Conservation (phyloP, 2,797 vertebrate genomes). For the Tiaroga cobitis region DNA sequence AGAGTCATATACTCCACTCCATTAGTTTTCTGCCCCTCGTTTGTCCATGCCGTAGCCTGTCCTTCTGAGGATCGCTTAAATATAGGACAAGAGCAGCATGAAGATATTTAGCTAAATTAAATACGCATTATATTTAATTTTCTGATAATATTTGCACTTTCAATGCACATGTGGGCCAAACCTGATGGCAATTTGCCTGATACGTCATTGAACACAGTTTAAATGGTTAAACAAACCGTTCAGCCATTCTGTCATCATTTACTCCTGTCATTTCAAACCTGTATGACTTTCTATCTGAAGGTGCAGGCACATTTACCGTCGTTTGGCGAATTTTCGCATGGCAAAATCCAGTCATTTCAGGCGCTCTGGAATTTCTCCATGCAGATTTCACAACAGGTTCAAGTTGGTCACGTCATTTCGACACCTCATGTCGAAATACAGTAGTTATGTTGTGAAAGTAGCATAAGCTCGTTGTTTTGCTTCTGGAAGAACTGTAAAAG, state of each 20-base stretch:
- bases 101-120: not conserved
- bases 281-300: not conserved
- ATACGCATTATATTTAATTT: not conserved
- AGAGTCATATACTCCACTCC: slow-evolving; percentile 54
- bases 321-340: not conserved
- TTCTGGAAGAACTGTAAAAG: no score
- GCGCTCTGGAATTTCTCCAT: no score
- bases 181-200: not conserved
- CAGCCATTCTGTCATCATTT: not conserved
- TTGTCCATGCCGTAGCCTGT: slow-evolving; percentile 43
- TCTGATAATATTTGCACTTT: not conserved
- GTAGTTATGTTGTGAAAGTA: no score
- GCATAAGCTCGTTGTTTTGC: no score
- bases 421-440: no score
- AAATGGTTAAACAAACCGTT: not conserved
- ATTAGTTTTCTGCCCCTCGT: slow-evolving; percentile 58
- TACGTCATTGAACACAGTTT: not conserved
- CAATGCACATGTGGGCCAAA: not conserved
- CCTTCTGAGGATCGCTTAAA: slow-evolving; percentile 13
- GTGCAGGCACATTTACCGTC: not conserved
- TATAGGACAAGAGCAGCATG: not conserved
- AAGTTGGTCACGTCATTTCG: not conserved
- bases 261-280: not conserved
- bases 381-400: not conserved
- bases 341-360: not conserved